phyloP scores from a whole-genome alignment of 2,888 invertebrate genomes.

The Apamea monoglypha region DNA sequence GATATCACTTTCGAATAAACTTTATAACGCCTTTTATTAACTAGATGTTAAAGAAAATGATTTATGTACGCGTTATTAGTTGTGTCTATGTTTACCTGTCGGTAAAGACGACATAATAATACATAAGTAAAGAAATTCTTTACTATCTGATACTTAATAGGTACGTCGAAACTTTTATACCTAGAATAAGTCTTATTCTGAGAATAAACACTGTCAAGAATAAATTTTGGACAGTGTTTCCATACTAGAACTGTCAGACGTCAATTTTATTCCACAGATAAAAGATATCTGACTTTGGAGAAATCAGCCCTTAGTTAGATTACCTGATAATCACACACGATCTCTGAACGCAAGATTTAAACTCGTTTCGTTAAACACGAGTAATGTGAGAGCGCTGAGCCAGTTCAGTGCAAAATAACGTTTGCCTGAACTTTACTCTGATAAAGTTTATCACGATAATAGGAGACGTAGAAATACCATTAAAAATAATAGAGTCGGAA shows the following conservation, averaged over 20 bases:
- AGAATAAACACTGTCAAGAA: background rate
- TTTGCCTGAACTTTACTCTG: constrained; percentile 21
- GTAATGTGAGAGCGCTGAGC: background rate
- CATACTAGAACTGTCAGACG: too few species aligned
- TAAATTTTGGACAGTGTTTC: background rate
- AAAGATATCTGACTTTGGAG: too few species aligned
- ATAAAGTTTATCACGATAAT: constrained; percentile 40
- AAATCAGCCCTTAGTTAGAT: background rate
- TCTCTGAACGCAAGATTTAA: constrained; percentile 1
- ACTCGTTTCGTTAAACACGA: background rate
- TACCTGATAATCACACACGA: background rate
- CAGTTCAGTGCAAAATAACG: constrained; percentile 21
- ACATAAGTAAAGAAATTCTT: background rate
- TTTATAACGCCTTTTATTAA: constrained; percentile 5
- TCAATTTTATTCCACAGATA: too few species aligned
- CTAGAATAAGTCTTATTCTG: too few species aligned
- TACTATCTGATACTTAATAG: background rate
- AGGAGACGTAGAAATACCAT: constrained; percentile 25
- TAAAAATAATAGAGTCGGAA: constrained; percentile 51
- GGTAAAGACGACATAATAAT: background rate
- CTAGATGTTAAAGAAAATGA: background rate
- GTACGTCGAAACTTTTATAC: too few species aligned
- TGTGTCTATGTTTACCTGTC: background rate
- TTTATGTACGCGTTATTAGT: background rate
- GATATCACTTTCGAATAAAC: background rate